These are phyloP conservation scores for Spisula subtruncata DNA, from an alignment of 2,888 invertebrate genomes.

Conservation along the genomic window DNA sequence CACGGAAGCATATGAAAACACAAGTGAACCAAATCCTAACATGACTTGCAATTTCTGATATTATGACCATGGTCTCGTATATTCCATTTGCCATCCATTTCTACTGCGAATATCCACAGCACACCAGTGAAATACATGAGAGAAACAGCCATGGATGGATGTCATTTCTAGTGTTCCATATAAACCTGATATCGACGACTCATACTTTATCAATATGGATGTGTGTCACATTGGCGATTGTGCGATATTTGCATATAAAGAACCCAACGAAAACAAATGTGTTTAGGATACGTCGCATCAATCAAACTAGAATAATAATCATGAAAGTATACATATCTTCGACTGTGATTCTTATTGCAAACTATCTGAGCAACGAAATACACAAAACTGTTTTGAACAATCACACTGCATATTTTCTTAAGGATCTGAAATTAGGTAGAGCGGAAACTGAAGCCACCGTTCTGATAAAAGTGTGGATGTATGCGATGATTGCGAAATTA, in stretches of 20 bases:
- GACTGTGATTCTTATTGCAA: conserved; percentile 94
- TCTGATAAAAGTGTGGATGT: conserved; percentile 94
- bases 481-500: conserved; percentile 96
- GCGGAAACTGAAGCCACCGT: conserved; percentile 79
- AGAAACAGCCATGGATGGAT: conserved; percentile 87
- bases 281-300: conserved; percentile 91
- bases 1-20: conserved; percentile 94
- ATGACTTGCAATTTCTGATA: conserved; percentile 94
- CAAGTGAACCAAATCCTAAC: conserved; percentile 97
- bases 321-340: conserved; percentile 95
- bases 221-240: conserved; percentile 96
- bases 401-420: conserved; percentile 76
- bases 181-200: conserved; percentile 94
- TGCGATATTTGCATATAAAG: conserved; percentile 92
- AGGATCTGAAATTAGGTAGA: conserved; percentile 77
- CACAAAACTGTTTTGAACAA: conserved; percentile 68
- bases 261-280: conserved; percentile 93
- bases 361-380: conserved; percentile 92
- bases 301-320: conserved; percentile 93
- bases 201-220: conserved; percentile 97
- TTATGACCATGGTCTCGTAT: conserved; percentile 95
- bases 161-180: conserved; percentile 91
- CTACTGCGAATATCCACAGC: conserved; percentile 80
- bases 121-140: conserved; percentile 72
- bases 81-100: conserved; percentile 95